Evolutionary conservation across 2,797 vertebrate genomes (phyloP).

Genomic region (Phataginus tetradactyla): DNA sequence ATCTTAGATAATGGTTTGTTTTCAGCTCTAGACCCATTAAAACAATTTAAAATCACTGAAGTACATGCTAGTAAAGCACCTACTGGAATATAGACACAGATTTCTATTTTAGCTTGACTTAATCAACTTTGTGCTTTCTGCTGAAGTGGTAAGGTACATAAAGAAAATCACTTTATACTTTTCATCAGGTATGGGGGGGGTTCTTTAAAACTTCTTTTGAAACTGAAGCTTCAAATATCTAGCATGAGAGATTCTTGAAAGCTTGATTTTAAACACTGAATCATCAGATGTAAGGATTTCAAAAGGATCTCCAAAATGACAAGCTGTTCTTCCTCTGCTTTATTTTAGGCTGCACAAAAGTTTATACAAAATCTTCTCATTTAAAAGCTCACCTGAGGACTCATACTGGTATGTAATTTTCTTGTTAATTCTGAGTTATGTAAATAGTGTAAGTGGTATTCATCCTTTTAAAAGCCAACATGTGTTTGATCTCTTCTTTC

Average conservation of each 20-base stretch:
- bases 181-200: constrained; percentile 45
- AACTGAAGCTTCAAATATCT: constrained; percentile 56
- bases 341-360: constrained; percentile 95
- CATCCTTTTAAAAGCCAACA: constrained; percentile 81
- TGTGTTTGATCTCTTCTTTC: constrained; percentile 73
- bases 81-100: constrained; percentile 43
- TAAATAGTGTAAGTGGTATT: constrained; percentile 81
- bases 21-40: constrained; percentile 3
- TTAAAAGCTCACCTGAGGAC: constrained; percentile 98
- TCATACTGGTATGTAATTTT: constrained; percentile 94
- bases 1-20: constrained; percentile 54
- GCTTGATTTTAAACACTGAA: constrained; percentile 50
- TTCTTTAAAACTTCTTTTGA: constrained; percentile 50
- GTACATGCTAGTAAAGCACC: not conserved
- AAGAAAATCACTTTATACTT: constrained; percentile 50
- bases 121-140: constrained; percentile 24
- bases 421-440: constrained; percentile 76
- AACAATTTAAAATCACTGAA: not conserved
- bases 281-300: constrained; percentile 74
- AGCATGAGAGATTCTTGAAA: constrained; percentile 62
- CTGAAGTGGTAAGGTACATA: not conserved
- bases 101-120: not conserved
- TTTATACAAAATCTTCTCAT: constrained; percentile 99
- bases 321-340: constrained; percentile 78
- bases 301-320: constrained; percentile 51